Conservation (phyloP, 2,113 vertebrate genomes). For the Penelope pileata region DNA sequence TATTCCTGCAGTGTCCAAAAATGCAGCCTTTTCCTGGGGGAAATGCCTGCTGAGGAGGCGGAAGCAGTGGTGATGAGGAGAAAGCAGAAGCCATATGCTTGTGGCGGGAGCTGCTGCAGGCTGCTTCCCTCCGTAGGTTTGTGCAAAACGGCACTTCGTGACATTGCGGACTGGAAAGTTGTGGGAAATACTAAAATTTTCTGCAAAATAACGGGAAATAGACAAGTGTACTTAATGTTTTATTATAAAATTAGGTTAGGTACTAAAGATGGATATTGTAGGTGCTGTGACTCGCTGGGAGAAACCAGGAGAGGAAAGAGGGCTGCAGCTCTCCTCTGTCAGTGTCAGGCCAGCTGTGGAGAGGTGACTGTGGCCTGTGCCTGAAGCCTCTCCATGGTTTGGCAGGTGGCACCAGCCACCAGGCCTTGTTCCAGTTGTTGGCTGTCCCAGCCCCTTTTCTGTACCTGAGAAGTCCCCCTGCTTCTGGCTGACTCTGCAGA, state of each 20-base stretch:
- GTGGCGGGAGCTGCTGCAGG: neutral
- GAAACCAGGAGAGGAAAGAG: neutral
- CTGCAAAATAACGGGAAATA: accelerated
- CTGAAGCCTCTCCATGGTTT: too few species aligned
- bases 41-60: neutral
- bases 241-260: neutral
- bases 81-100: too few species aligned
- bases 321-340: too few species aligned
- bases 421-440: neutral
- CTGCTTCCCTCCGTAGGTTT: neutral
- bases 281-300: neutral
- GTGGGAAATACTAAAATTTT: accelerated
- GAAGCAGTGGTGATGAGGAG: neutral
- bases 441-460: neutral
- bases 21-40: neutral
- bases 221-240: neutral
- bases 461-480: too few species aligned
- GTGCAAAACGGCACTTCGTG: accelerated
- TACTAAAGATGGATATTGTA: neutral
- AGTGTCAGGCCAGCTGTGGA: neutral
- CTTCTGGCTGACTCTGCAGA: neutral
- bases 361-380: too few species aligned
- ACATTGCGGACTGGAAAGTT: neutral
- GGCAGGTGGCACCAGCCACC: neutral
- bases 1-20: accelerated